Evolutionary conservation across 2,113 vertebrate species (phyloP), one percentile per base, ranked within the genome.

Genomic region (Petroica traversi): DNA sequence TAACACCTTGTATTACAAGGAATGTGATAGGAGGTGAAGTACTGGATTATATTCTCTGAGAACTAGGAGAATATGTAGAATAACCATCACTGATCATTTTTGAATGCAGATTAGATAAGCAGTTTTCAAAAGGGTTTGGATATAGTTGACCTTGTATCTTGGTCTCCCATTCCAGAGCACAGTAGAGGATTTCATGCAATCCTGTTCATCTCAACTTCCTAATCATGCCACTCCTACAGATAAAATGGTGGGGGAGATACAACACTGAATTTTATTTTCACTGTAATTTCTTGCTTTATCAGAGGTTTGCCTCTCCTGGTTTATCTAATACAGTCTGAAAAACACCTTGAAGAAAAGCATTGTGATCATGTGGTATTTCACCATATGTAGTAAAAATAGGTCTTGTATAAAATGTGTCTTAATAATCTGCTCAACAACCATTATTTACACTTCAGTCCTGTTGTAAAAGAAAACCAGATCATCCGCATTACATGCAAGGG

Each of bases 361-460:
- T 31, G 31, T 28, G 31, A 46, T 64, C 31, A 10, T 34, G 10
- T 0, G 0, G 4, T 41, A 4, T 69, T n/a, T n/a, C n/a, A n/a
- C n/a, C 3, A 9, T 8, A 19, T 5, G 5, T 63, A 33, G 23
- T 19, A 63, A 18, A 81, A 75, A 63, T 52, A 78, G 3, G 8
- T 3, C 4, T 75, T 78, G n/a, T 7, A 23, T 33, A 15, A n/a
- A 36, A 41, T 13, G 3, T n/a, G 6, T 36, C 36, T 64, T 58
- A 57, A 19, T 14, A 48, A 92, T 45, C 9, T 9, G 14, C 33
- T 31, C n/a, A 82, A n/a, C 11, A 45, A 38, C 19, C 3, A 8
- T 62, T 63, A 52, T 63, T 83, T 82, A 16, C n/a, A 14, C 10
- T 55, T 85, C 6, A 34, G 36, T 51, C 11, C n/a, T 62, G 3